Base-by-base conservation (phyloP, 2,113 vertebrate species). In the Nerophis lumbriciformis region DNA sequence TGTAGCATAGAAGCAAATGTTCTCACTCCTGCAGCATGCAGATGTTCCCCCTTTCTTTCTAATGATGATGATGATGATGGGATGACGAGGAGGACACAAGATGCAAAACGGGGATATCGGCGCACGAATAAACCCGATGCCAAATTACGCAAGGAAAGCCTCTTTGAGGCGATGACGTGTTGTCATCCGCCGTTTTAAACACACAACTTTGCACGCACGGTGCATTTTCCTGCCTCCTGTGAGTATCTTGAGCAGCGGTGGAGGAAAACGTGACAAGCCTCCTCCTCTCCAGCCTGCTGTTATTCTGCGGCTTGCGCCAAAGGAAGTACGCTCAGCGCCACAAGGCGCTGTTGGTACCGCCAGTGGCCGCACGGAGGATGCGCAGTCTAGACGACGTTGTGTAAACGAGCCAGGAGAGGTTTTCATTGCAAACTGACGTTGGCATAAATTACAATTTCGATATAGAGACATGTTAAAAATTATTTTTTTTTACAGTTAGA, bases 141-240 rank as follows among this genome's bases (percentile, higher is more conserved):
- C 69, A 81, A 79, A 81, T 77, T 80, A 83, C 75, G 65, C 72
- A 81, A 72, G 79, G 61, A 62, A 57, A 38, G 58, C 61, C 83
- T 73, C 80, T 67, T 75, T 73, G 77, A 77, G 82, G 37, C 63
- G 56, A 52, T 72, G 42, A 69, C 19, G 42, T 11, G 2, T 45
- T 12, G 42, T 12, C 3, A 45, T 11, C 42, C 1, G 11, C 42
- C 9, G 42, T 11, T 45, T 45, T 45, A 45, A 45, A 45, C 10
- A 11, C 10, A 45, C 38, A 39, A 39, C 42, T 45, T 45, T 45
- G 11, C 2, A 45, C 3, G 42, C 1, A 45, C 6, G 42, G 2
- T 11, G 12, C 42, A 45, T 45, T 12, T 45, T 5, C 42, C 42
- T 4, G 42, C 42, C 42, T 45, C 42, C 42, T 5, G 42, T 45